Base-by-base conservation (phyloP, 2,113 vertebrate species). In the Cottus gobio region DNA sequence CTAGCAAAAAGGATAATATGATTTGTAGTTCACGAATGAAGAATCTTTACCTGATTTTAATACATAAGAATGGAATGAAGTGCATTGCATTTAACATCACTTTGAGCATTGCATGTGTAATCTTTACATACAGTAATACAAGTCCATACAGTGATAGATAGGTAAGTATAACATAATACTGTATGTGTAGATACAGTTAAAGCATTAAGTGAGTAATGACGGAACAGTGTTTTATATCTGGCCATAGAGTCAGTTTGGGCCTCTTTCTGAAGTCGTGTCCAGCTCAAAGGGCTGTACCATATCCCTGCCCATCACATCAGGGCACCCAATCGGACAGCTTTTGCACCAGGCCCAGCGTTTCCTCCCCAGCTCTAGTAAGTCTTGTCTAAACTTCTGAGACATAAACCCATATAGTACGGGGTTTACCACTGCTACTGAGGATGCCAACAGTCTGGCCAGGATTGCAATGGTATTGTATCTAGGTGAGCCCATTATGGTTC, bases 401-500 rank as follows among this genome's bases (percentile, higher is more conserved):
- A 93, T 91, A 7, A 95, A 92, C 9, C 87, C 93, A 4, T 95
- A 96, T 26, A 95, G 82, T 2, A 95, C 2, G 0, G 95, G 95
- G 87, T 96, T 96, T 56, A 92, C 88, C 57, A 95, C 92, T 18
- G 92, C 89, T 1, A 90, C 94, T 0, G 94, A 95, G 30, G 92
- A 89, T 0, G 94, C 92, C 81, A 95, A 48, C 64, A 95, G 72
- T 65, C 95, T 84, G 65, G 92, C 89, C 12, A 94, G 13, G 48
- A 95, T 52, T 60, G 92, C 83, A n/a, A 91, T 24, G 3, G 30
- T 65, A 0, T 82, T 87, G 62, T 82, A 79, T n/a, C 70, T 75
- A 1, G 56, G 52, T 9, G 39, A 72, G 67, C 44, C 37, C 6
- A 5, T 30, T 11, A 80, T 18, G 9, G 50, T 79, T 34, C 70